Base-by-base conservation (phyloP, 2,113 vertebrate species). In the Nycticryphes semicollaris region DNA sequence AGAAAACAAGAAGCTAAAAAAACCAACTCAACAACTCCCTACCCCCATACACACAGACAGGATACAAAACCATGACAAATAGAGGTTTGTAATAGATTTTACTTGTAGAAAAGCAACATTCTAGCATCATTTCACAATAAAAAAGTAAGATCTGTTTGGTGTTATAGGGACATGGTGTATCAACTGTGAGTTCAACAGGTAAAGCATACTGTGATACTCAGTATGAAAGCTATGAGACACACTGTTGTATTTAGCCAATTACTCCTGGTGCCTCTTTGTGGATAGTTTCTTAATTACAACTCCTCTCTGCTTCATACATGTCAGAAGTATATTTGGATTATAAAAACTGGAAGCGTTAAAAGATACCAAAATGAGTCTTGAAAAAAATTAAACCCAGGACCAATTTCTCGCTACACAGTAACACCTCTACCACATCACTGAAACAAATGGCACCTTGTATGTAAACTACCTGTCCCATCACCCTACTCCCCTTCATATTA, bases 11-110 rank as follows among this genome's bases (percentile, higher is more conserved):
- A 24, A 39, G 17, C 9, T 75, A 45, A 47, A 82, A 75, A 63
- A 72, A 48, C 14, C 6, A 37, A 48, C 8, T 19, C 8, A 48
- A 20, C 14, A 83, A 48, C 0, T 3, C 21, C 12, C 27, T 3
- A 3, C 7, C 10, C 17, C 10, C 56, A 15, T 23, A 62, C 23
- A 43, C 19, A 54, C 12, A 84, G 14, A 67, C 90, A 79, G 15
- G 19, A 43, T 9, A 64, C 6, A 27, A 76, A 59, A 27, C 1
- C 28, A 51, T 3, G 7, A 10, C 69, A 62, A 84, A 73, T 37
- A 64, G 73, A 80, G 15, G 22, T 89, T 95, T 89, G 22, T 37
- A 79, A 77, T 19, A 81, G 7, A 41, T 76, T 97, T 95, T 96
- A 96, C 14, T 96, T 50, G 37, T 60, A 96, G 21, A 91, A 96